phyloP scores from a whole-genome alignment of 2,113 vertebrate species.

The Pterocles orientalis region DNA sequence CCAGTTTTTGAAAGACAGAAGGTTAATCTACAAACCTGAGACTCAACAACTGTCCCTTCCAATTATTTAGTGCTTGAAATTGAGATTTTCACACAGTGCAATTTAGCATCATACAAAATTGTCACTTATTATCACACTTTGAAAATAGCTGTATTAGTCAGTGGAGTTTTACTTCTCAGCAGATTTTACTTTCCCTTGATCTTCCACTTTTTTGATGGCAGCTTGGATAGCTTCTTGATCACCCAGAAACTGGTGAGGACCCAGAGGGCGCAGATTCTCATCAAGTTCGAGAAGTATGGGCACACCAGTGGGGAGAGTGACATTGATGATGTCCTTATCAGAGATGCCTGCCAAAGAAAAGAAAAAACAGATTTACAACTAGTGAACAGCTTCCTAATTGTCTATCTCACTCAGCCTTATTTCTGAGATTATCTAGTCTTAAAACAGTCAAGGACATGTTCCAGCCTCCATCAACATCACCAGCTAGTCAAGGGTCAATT shows the following conservation, averaged over 20 bases:
- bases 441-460: background rate
- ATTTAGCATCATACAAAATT: slow-evolving; percentile 20
- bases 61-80: slow-evolving; percentile 11
- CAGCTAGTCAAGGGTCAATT: background rate
- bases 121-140: background rate
- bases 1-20: slow-evolving; percentile 8
- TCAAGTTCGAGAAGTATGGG: slow-evolving; percentile 93
- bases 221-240: slow-evolving; percentile 92
- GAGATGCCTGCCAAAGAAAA: slow-evolving; percentile 85
- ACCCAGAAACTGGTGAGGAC: slow-evolving; percentile 89
- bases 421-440: background rate
- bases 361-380: background rate
- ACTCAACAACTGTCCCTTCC: background rate
- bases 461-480: background rate
- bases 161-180: slow-evolving; percentile 52
- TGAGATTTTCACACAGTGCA: slow-evolving; percentile 37
- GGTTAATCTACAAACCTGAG: background rate
- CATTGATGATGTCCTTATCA: slow-evolving; percentile 85
- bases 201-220: slow-evolving; percentile 96
- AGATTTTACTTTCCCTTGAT: slow-evolving; percentile 92
- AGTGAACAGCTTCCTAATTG: background rate
- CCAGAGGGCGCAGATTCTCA: slow-evolving; percentile 84
- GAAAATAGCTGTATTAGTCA: background rate
- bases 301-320: slow-evolving; percentile 93
- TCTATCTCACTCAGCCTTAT: background rate